Conservation (phyloP, 2,113 vertebrate genomes). For the Bujurquina vittata region DNA sequence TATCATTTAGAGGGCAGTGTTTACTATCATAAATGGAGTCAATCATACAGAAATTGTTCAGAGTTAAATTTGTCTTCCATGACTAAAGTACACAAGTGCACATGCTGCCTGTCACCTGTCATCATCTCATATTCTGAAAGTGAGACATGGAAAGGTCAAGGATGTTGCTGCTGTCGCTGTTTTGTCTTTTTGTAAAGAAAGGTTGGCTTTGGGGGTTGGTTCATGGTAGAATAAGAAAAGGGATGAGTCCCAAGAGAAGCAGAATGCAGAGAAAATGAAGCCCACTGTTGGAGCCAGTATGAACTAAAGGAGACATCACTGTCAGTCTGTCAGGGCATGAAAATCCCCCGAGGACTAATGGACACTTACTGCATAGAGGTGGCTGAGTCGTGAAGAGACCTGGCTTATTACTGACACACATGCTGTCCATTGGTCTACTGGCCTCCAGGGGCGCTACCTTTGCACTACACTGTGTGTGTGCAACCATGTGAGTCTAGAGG, state of each 20-base stretch:
- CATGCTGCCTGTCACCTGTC: conserved; percentile 4
- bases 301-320: conserved; percentile 45
- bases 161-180: conserved; percentile 16
- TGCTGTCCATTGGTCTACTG: not conserved
- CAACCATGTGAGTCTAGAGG: conserved; percentile 39
- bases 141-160: conserved; percentile 48
- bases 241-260: conserved; percentile 19
- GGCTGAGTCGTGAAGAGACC: not conserved
- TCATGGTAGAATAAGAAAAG: conserved; percentile 6
- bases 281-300: not conserved
- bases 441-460: conserved; percentile 22
- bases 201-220: not conserved
- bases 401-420: conserved; percentile 18
- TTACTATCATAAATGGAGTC: not conserved
- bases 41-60: conserved; percentile 25
- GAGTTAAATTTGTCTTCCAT: not conserved
- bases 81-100: not conserved
- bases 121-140: conserved; percentile 3
- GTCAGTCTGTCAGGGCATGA: conserved; percentile 39
- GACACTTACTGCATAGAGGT: not conserved
- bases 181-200: conserved; percentile 2
- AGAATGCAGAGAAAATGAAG: conserved; percentile 1
- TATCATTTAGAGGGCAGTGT: not conserved
- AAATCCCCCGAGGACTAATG: conserved; percentile 6
- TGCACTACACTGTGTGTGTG: conserved; percentile 11